Evolutionary conservation across 2,888 invertebrate species (phyloP).

Genomic region (Coenonympha glycerion): DNA sequence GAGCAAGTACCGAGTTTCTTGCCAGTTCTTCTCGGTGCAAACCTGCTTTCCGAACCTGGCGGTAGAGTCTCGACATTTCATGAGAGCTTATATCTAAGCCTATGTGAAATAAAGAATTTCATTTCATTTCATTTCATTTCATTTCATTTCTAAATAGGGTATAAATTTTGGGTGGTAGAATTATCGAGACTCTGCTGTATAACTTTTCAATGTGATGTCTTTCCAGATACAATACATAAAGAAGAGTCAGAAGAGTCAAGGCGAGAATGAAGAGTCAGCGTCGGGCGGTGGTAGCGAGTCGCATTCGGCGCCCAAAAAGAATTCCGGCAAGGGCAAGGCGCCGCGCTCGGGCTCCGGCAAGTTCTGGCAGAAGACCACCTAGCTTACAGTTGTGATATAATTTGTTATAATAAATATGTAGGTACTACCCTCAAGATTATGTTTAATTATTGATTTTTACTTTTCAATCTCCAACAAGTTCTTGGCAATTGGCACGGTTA

Average conservation of each 20-base stretch:
- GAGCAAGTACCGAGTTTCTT: no score
- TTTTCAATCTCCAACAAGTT: background rate
- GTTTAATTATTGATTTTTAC: background rate
- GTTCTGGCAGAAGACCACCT: slow-evolving; percentile 80
- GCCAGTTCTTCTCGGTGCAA: no score
- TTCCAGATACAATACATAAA: slow-evolving; percentile 88
- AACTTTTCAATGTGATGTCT: no score
- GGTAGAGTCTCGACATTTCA: no score
- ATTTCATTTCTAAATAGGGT: no score
- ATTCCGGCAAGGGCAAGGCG: slow-evolving; percentile 83
- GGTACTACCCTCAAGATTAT: slow-evolving; percentile 12
- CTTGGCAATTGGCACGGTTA: background rate
- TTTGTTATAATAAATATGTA: slow-evolving; percentile 25
- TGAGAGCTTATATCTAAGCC: no score
- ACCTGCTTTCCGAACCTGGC: no score
- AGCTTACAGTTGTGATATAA: slow-evolving; percentile 35
- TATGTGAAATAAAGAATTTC: no score
- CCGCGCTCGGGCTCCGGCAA: slow-evolving; percentile 78
- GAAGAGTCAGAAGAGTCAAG: slow-evolving; percentile 89
- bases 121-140: no score
- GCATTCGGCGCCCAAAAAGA: slow-evolving; percentile 80
- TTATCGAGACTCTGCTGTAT: no score
- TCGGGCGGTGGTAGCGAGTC: slow-evolving; percentile 78
- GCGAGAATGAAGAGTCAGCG: slow-evolving; percentile 90
- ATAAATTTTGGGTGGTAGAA: no score